phyloP scores from a whole-genome alignment of 2,113 vertebrate genomes.

The Thamnaconus septentrionalis region DNA sequence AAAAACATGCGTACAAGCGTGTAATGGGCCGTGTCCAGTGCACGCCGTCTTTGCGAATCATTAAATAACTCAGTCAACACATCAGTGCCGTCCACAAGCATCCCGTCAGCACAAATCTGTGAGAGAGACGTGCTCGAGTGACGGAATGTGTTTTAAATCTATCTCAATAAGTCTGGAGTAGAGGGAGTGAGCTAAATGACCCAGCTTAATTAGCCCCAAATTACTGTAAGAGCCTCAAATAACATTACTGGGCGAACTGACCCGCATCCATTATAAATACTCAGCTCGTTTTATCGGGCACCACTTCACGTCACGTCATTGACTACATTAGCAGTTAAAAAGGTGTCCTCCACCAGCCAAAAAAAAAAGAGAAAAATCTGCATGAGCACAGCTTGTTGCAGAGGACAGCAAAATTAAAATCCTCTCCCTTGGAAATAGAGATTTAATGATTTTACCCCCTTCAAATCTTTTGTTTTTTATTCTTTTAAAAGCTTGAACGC shows the following conservation, averaged over 20 bases:
- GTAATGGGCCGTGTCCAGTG: background rate
- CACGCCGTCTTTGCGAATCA: too few species aligned
- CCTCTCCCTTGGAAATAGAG: constrained; percentile 1
- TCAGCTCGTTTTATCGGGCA: constrained; percentile 34
- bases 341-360: constrained; percentile 30
- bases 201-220: constrained; percentile 29
- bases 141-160: constrained; percentile 12
- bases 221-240: constrained; percentile 40
- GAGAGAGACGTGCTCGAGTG: background rate
- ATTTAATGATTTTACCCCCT: background rate
- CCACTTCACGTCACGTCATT: constrained; percentile 13
- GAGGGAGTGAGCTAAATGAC: constrained; percentile 14
- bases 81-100: too few species aligned
- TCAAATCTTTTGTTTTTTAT: background rate
- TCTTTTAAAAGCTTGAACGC: constrained; percentile 2
- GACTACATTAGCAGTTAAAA: constrained; percentile 45
- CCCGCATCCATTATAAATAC: constrained; percentile 39
- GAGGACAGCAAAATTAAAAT: constrained; percentile 23
- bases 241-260: constrained; percentile 38
- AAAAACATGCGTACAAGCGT: constrained; percentile 17
- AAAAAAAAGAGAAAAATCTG: background rate
- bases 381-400: constrained; percentile 25
- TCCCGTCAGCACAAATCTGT: background rate
- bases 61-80: too few species aligned
- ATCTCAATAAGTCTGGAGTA: constrained; percentile 1